Evolutionary conservation across 1,140 invertebrate genomes (phyloP).

Genomic region (Planococcus citri): DNA sequence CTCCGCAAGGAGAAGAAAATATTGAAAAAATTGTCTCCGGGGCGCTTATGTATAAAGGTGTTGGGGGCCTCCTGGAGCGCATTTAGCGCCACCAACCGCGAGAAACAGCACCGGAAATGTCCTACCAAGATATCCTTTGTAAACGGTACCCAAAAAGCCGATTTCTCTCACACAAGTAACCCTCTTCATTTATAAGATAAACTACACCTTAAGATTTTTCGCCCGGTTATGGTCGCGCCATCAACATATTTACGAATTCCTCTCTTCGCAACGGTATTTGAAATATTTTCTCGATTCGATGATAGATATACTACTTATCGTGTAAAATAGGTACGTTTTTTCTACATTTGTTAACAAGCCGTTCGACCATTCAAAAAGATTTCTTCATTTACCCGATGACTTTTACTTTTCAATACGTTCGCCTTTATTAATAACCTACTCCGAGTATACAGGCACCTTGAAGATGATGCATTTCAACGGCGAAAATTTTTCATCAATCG

Average conservation of each 20-base stretch:
- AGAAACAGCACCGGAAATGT: constrained; percentile 12
- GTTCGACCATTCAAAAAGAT: background rate
- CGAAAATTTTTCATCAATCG: background rate
- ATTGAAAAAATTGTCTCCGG: background rate
- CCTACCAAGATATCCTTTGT: constrained; percentile 11
- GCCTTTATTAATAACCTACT: too few relatives aligned
- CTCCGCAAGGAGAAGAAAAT: background rate
- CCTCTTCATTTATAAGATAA: background rate
- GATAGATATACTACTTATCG: constrained; percentile 18
- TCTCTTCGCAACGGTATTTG: background rate
- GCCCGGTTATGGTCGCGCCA: background rate
- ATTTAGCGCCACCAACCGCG: constrained; percentile 17
- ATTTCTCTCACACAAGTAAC: constrained; percentile 10
- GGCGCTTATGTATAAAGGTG: constrained; percentile 16
- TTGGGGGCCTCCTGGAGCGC: background rate
- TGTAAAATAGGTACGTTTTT: background rate
- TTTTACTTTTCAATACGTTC: constrained; percentile 8
- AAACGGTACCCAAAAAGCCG: constrained; percentile 2
- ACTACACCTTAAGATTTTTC: background rate
- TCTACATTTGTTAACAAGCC: background rate
- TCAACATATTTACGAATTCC: constrained; percentile 10
- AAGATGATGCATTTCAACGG: background rate
- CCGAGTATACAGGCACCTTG: too few relatives aligned
- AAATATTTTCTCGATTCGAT: constrained; percentile 8
- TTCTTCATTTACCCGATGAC: constrained; percentile 6